These are phyloP conservation scores for Coregonus sp. DNA, from an alignment of 2,797 vertebrate genomes.

Conservation along the genomic window DNA sequence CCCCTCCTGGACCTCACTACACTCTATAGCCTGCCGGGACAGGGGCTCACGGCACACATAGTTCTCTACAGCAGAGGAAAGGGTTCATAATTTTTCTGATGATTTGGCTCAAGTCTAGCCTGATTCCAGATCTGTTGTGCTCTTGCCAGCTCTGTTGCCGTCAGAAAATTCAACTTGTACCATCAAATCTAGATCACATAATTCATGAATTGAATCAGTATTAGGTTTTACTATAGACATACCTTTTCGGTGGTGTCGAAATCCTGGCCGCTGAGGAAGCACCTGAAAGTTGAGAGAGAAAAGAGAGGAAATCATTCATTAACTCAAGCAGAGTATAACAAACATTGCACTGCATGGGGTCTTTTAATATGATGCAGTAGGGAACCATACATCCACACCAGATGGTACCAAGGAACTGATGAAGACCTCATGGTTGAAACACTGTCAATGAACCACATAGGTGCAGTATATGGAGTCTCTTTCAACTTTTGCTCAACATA, in stretches of 20 bases:
- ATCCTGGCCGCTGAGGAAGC: constrained; percentile 62
- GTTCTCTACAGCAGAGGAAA: constrained; percentile 53
- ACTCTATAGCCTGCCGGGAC: constrained; percentile 45
- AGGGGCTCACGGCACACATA: constrained; percentile 30
- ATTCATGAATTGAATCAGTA: neutral
- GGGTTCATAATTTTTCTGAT: neutral
- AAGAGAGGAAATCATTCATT: neutral
- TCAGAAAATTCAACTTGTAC: neutral
- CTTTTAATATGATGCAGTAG: neutral
- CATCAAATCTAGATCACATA: neutral
- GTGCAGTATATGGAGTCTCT: no score
- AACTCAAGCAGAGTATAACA: constrained; percentile 6
- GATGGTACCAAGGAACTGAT: neutral
- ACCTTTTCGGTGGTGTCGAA: constrained; percentile 74
- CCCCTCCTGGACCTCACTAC: constrained; percentile 49
- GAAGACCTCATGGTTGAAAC: neutral
- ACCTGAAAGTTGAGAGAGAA: constrained; percentile 1
- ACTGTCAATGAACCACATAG: no score
- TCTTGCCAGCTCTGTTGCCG: no score
- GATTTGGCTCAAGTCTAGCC: no score
- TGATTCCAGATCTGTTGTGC: neutral
- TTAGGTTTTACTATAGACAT: constrained; percentile 14
- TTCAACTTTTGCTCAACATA: no score
- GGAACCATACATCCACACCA: neutral
- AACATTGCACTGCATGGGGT: neutral